Conservation (phyloP, 2,113 vertebrate genomes). For the Mormyrus lacerda region DNA sequence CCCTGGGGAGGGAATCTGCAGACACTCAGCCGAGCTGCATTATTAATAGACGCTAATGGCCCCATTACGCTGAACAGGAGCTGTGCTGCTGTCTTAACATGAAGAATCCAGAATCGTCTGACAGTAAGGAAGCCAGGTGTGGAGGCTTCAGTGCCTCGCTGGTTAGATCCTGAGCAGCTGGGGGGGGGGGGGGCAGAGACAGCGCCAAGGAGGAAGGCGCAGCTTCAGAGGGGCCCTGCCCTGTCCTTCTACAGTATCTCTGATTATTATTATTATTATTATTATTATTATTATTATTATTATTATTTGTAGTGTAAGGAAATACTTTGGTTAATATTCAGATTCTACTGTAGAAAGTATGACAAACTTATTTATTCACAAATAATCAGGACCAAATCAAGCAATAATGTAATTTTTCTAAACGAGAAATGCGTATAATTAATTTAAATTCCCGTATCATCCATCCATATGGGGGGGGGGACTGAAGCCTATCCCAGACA, state of each 20-base stretch:
- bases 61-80: slow-evolving; percentile 62
- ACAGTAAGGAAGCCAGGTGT: slow-evolving; percentile 32
- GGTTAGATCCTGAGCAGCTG: background rate
- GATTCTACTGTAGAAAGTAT: background rate
- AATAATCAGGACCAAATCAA: background rate
- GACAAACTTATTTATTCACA: background rate
- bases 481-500: background rate
- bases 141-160: background rate
- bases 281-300: too few species aligned
- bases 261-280: background rate
- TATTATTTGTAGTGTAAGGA: background rate
- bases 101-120: slow-evolving; percentile 39
- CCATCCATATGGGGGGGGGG: background rate
- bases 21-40: slow-evolving; percentile 71
- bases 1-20: slow-evolving; percentile 55
- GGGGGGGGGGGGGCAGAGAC: background rate
- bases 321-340: background rate
- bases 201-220: background rate
- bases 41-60: slow-evolving; percentile 82
- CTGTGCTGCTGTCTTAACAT: slow-evolving; percentile 52
- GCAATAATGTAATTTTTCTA: background rate
- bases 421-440: background rate
- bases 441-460: background rate
- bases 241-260: background rate
- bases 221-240: background rate